Evolutionary conservation across 2,888 invertebrate species (phyloP).

Genomic region (Euplagia quadripunctaria): DNA sequence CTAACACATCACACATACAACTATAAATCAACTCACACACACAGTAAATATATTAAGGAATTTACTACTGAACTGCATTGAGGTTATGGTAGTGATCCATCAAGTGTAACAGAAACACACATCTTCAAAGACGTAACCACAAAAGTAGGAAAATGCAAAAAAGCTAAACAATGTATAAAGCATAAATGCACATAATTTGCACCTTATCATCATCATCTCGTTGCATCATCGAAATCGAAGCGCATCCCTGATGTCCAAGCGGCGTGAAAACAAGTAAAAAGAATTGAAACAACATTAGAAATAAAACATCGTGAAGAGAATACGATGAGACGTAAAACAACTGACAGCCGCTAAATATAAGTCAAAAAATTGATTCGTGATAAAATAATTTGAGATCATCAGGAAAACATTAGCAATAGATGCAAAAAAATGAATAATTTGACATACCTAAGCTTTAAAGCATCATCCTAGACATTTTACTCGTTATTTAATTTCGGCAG

Average conservation of each 20-base stretch:
- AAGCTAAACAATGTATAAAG: conserved; percentile 60
- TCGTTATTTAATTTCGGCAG: conserved; percentile 65
- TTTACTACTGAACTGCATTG: conserved; percentile 31
- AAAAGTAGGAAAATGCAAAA: conserved; percentile 46
- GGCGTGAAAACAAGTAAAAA: conserved; percentile 73
- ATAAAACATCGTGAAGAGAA: conserved; percentile 56
- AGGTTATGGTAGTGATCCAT: conserved; percentile 64
- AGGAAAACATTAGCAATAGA: conserved; percentile 10
- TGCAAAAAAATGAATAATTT: conserved; percentile 20
- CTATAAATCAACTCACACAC: conserved; percentile 5
- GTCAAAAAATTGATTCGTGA: conserved; percentile 65
- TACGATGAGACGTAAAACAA: conserved; percentile 83
- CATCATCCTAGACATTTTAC: conserved; percentile 66
- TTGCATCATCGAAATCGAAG: conserved; percentile 82
- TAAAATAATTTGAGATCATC: conserved; percentile 49
- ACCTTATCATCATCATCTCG: conserved; percentile 87
- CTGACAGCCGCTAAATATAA: conserved; percentile 84
- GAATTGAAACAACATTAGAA: conserved; percentile 52
- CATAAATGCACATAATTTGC: conserved; percentile 61
- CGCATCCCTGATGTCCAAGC: conserved; percentile 75
- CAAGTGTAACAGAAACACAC: conserved; percentile 39
- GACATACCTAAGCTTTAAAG: conserved; percentile 74
- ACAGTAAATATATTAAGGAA: neutral
- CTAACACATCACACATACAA: conserved; percentile 4
- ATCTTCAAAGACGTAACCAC: conserved; percentile 25